A percentile compares a stretch with the other conserved stretches of the same genome.
Evolutionary conservation across 2,797 vertebrate species (phyloP).

Genomic region (Falco novaeseelandiae): DNA sequence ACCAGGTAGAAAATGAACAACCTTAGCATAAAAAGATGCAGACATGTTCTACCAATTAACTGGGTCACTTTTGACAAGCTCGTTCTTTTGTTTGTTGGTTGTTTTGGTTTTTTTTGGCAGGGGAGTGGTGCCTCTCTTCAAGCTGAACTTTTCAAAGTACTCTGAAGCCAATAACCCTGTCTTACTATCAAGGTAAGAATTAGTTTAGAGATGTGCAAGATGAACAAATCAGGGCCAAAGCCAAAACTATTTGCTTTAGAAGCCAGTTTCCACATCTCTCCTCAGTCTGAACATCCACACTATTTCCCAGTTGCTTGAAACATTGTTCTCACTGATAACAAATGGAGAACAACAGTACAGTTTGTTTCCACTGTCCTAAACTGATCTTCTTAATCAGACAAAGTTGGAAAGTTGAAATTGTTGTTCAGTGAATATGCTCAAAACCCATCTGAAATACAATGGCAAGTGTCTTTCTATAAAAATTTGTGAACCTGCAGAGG

Average conservation of each 20-base stretch:
- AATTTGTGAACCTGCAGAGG: not conserved
- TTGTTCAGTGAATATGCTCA: not conserved
- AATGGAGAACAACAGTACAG: not conserved
- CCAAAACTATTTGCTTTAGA: not conserved
- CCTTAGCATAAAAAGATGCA: not conserved
- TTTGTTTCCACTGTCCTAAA: not conserved
- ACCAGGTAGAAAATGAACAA: not conserved
- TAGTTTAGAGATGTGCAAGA: not conserved
- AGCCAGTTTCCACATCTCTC: not conserved
- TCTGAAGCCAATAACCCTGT: not conserved
- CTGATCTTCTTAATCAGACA: not conserved
- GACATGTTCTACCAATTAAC: not conserved
- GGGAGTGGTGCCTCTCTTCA: not conserved
- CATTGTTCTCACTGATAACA: not conserved
- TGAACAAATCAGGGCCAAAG: not conserved
- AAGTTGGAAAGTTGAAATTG: not conserved
- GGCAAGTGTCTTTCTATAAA: not conserved
- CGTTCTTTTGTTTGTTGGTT: not conserved
- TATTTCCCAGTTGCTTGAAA: not conserved
- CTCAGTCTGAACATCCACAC: not conserved
- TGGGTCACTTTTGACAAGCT: not conserved
- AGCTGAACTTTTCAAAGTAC: not conserved
- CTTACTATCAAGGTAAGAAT: not conserved
- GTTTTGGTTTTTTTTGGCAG: accelerated
- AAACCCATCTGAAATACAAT: not conserved